Percentiles rank a stretch among this genome's conserved stretches.
Conservation (phyloP, 2,113 vertebrate species). For the Morone saxatilis region DNA sequence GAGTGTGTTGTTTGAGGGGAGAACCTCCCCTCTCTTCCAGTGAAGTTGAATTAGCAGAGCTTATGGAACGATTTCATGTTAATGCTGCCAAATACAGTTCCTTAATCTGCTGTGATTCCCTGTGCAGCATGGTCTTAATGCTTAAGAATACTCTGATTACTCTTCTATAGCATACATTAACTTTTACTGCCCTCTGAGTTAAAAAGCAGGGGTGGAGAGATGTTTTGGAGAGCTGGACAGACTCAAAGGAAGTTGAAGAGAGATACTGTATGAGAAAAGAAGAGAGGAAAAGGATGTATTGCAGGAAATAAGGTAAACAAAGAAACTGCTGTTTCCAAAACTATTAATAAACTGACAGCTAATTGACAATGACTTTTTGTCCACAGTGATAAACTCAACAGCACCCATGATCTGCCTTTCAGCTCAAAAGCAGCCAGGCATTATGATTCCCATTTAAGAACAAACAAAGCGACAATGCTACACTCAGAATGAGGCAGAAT, state of each 20-base stretch:
- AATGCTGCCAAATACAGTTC: constrained; percentile 77
- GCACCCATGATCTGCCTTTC: background rate
- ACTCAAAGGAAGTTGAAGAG: background rate
- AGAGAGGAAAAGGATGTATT: background rate
- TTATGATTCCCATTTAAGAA: constrained; percentile 35
- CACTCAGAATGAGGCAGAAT: constrained; percentile 10
- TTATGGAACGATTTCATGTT: constrained; percentile 79
- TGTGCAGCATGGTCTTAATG: constrained; percentile 63
- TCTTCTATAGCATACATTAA: constrained; percentile 61
- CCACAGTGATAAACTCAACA: background rate
- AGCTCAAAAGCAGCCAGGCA: constrained; percentile 11
- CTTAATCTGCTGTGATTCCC: constrained; percentile 80
- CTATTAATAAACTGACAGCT: background rate
- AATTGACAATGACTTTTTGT: background rate
- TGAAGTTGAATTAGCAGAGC: constrained; percentile 76
- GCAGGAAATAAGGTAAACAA: background rate
- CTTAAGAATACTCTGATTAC: constrained; percentile 76
- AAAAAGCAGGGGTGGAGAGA: constrained; percentile 7
- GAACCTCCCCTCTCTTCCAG: constrained; percentile 37
- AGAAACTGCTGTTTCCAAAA: constrained; percentile 8
- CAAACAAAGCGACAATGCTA: constrained; percentile 21
- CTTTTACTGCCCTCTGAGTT: constrained; percentile 56
- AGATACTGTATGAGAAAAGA: background rate
- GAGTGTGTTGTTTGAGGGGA: constrained; percentile 33
- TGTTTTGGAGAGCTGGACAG: constrained; percentile 12